A percentile compares a stretch with the other conserved stretches of the same genome.
Evolutionary conservation across 1,140 invertebrate genomes (phyloP).

Genomic region (Plutomurus gul): DNA sequence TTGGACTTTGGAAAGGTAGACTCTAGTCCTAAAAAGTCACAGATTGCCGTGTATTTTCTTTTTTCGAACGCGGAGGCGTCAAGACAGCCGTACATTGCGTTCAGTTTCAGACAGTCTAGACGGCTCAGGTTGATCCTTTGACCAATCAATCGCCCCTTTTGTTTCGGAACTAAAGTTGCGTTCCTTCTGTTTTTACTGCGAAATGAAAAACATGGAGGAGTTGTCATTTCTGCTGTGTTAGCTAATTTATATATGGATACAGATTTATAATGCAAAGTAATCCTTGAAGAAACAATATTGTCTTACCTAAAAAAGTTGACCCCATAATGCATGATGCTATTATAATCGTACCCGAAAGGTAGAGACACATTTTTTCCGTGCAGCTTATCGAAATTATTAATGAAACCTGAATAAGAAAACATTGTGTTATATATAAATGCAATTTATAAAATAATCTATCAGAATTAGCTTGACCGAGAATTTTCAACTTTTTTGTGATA

Average conservation of each 20-base stretch:
- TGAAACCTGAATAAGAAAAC: constrained; percentile 61
- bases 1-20: not conserved
- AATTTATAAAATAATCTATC: too few species aligned
- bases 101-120: constrained; percentile 73
- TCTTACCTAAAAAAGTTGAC: constrained; percentile 63
- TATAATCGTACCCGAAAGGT: constrained; percentile 71
- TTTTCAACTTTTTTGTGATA: too few species aligned
- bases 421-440: too few species aligned
- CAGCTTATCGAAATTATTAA: constrained; percentile 67
- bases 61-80: constrained; percentile 60
- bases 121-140: constrained; percentile 67
- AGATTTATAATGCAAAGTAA: too few species aligned
- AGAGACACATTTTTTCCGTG: constrained; percentile 66
- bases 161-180: constrained; percentile 67
- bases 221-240: not conserved
- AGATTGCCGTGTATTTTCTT: constrained; percentile 68
- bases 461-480: too few species aligned
- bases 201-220: constrained; percentile 54
- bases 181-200: constrained; percentile 63
- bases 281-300: not conserved
- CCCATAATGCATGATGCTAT: constrained; percentile 76
- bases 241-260: too few species aligned
- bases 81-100: constrained; percentile 70
- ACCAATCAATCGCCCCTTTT: constrained; percentile 61
- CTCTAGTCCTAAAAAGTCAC: constrained; percentile 65